These are phyloP conservation scores for Drosophila bocki DNA, from an alignment of 1,140 invertebrate species.

Conservation along the genomic window DNA sequence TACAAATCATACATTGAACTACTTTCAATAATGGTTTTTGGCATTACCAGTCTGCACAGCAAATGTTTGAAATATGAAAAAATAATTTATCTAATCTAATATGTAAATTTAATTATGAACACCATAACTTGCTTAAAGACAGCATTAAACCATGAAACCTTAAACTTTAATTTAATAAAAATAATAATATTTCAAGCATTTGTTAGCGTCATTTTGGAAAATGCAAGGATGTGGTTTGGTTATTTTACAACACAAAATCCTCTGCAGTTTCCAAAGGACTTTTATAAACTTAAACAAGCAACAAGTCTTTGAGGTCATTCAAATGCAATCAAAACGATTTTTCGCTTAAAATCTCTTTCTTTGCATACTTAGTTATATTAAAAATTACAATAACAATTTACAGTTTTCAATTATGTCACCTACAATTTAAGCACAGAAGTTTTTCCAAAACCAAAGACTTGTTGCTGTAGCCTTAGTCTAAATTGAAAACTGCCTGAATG, in stretches of 20 bases:
- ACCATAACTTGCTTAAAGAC: background rate
- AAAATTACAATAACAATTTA: background rate
- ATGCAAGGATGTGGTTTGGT: background rate
- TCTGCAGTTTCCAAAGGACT: conserved; percentile 11
- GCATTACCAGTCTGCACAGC: background rate
- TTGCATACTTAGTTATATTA: conserved; percentile 39
- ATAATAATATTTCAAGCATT: conserved; percentile 29
- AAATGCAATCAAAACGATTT: conserved; percentile 83
- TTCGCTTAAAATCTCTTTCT: conserved; percentile 84
- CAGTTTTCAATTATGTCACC: background rate
- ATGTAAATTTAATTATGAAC: background rate
- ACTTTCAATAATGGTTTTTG: conserved; percentile 5
- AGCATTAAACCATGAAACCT: fast-evolving
- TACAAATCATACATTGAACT: background rate
- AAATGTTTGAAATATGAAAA: conserved; percentile 13
- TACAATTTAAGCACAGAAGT: background rate
- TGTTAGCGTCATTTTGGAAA: conserved; percentile 11
- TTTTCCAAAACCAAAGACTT: conserved; percentile 61
- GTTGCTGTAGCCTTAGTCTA: conserved; percentile 65
- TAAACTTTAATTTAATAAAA: too few relatives aligned
- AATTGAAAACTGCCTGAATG: conserved; percentile 94
- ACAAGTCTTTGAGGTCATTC: conserved; percentile 71
- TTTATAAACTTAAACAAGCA: conserved; percentile 41
- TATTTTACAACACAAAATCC: background rate
- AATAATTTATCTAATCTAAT: background rate